phyloP scores from a whole-genome alignment of 2,888 invertebrate species.

The Drosophila meridiana region DNA sequence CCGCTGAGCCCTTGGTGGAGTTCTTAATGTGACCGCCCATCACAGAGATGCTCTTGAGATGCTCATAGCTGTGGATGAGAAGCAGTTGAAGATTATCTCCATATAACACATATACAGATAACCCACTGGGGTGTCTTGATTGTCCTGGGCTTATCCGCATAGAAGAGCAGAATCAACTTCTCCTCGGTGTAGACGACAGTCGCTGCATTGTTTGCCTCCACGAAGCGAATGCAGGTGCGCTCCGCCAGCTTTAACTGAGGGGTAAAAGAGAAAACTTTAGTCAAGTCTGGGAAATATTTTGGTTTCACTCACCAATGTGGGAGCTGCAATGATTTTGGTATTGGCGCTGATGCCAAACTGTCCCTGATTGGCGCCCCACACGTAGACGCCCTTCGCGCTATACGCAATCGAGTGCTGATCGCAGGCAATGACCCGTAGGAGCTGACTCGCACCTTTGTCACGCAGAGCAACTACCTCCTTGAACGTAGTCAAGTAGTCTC shows the following conservation, averaged over 20 bases:
- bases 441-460: slow-evolving; percentile 84
- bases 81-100: neutral
- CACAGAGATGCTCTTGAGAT: slow-evolving; percentile 79
- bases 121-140: slow-evolving; percentile 83
- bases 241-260: slow-evolving; percentile 75
- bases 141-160: slow-evolving; percentile 77
- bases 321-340: slow-evolving; percentile 66
- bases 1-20: slow-evolving; percentile 74
- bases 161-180: slow-evolving; percentile 77
- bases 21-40: slow-evolving; percentile 78
- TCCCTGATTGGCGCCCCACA: slow-evolving; percentile 93
- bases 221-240: slow-evolving; percentile 70
- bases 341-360: slow-evolving; percentile 88
- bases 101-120: neutral
- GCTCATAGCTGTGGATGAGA: slow-evolving; percentile 73
- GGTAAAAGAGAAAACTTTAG: neutral
- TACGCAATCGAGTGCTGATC: slow-evolving; percentile 90
- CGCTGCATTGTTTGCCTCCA: slow-evolving; percentile 84
- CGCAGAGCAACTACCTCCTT: slow-evolving; percentile 81
- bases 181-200: slow-evolving; percentile 78
- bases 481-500: slow-evolving; percentile 83
- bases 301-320: slow-evolving; percentile 67
- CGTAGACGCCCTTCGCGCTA: slow-evolving; percentile 88
- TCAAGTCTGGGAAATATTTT: neutral
- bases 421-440: slow-evolving; percentile 88